A percentile compares a stretch with the other conserved stretches of the same genome.
These are phyloP conservation scores for Chrysemys picta DNA, from an alignment of 2,113 vertebrate species.

Conservation along the genomic window DNA sequence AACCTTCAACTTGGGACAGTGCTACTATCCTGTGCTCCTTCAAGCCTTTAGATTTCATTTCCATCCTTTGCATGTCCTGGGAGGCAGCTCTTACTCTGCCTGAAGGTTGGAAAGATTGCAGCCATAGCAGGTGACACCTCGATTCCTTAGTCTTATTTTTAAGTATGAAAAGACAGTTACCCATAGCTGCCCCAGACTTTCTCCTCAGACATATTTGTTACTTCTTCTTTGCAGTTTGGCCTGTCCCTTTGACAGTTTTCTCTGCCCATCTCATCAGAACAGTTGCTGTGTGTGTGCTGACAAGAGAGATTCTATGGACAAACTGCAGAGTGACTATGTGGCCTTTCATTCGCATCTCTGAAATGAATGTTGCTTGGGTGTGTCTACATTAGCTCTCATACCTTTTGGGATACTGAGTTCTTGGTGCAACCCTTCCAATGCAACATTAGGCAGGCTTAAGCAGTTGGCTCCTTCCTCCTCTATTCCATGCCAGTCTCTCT, in stretches of 20 bases:
- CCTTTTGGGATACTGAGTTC: background rate
- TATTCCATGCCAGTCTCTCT: background rate
- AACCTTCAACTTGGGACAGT: accelerated
- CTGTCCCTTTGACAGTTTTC: background rate
- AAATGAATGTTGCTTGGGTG: background rate
- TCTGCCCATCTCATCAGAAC: background rate
- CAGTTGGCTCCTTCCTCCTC: background rate
- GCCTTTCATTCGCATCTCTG: accelerated
- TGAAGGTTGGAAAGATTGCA: background rate
- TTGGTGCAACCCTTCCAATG: background rate
- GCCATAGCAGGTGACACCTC: background rate
- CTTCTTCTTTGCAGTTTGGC: background rate
- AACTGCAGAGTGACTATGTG: background rate
- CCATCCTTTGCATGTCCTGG: background rate
- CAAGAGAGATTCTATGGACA: background rate
- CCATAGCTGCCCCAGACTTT: background rate
- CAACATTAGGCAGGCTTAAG: background rate
- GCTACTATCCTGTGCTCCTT: background rate
- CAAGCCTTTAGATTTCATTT: background rate
- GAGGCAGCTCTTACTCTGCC: background rate
- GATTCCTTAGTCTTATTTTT: background rate
- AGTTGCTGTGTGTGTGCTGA: background rate
- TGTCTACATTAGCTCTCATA: background rate
- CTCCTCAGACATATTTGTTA: background rate
- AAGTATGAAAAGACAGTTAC: background rate